These are phyloP conservation scores for Nephila pilipes DNA, from an alignment of 1,140 invertebrate genomes.

Conservation along the genomic window DNA sequence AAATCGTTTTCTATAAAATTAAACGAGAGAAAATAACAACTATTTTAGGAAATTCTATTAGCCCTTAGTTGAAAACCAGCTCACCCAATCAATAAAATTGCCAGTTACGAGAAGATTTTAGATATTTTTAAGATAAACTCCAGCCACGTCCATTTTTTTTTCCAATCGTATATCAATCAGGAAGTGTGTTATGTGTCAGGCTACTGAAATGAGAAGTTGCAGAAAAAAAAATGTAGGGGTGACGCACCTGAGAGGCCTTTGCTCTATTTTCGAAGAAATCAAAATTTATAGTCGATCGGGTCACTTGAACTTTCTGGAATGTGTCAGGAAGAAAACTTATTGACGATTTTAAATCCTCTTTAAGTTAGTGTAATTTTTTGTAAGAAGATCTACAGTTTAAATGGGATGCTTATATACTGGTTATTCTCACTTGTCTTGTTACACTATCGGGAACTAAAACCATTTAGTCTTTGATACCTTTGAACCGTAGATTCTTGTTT, in stretches of 20 bases:
- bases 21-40: not conserved
- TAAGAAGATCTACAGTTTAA: no score
- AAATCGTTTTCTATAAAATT: not conserved
- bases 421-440: no score
- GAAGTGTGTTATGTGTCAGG: not conserved
- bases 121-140: not conserved
- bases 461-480: no score
- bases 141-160: not conserved
- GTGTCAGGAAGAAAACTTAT: not conserved
- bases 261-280: constrained; percentile 9
- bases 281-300: constrained; percentile 4
- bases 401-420: no score
- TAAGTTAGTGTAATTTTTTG: no score
- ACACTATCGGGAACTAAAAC: no score
- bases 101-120: not conserved
- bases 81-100: not conserved
- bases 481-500: no score
- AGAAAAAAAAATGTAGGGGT: not conserved
- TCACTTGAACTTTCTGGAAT: constrained; percentile 10
- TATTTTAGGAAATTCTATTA: not conserved
- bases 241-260: not conserved
- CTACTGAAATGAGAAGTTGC: not conserved
- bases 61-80: not conserved
- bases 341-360: no score
- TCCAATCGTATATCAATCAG: not conserved